Evolutionary conservation across 1,140 invertebrate species (phyloP).

Genomic region (Drosophila equinoxialis): DNA sequence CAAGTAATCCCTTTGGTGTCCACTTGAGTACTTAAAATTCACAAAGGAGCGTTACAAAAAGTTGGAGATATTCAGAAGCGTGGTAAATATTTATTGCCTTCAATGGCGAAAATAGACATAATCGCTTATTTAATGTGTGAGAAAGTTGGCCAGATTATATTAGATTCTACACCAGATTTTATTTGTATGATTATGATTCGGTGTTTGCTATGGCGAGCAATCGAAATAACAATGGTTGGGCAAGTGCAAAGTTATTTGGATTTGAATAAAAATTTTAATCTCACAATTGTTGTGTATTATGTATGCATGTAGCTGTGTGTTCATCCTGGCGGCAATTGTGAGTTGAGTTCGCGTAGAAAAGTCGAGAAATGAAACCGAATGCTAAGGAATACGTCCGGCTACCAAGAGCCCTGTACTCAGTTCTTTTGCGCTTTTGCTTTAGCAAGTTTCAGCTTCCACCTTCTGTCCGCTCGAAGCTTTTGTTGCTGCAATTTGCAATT

Average conservation of each 20-base stretch:
- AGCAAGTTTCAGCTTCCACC: not conserved
- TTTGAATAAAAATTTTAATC: slow-evolving; percentile 22
- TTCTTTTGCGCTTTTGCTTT: slow-evolving; percentile 3
- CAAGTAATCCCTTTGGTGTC: too few species aligned
- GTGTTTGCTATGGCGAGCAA: not conserved
- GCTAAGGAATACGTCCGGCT: not conserved
- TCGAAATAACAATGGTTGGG: not conserved
- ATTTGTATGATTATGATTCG: too few species aligned
- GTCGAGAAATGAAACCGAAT: slow-evolving; percentile 24
- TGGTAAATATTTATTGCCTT: too few species aligned
- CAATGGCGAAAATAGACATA: too few species aligned
- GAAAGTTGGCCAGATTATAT: too few species aligned
- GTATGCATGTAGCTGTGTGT: not conserved
- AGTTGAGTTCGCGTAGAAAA: slow-evolving; percentile 21
- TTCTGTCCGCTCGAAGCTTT: slow-evolving; percentile 2
- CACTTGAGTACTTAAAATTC: too few species aligned
- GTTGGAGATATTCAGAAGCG: too few species aligned
- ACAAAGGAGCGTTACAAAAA: too few species aligned
- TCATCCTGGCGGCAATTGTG: slow-evolving; percentile 16
- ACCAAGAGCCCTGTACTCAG: not conserved
- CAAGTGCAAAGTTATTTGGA: slow-evolving; percentile 14
- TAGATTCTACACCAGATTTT: too few species aligned
- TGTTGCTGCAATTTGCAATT: slow-evolving; percentile 22
- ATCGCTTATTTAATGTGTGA: too few species aligned
- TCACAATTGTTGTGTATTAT: not conserved